Percentiles rank a stretch among this genome's conserved stretches.
These are phyloP conservation scores for Ailurus styani DNA, from an alignment of 2,113 vertebrate species.

Conservation along the genomic window DNA sequence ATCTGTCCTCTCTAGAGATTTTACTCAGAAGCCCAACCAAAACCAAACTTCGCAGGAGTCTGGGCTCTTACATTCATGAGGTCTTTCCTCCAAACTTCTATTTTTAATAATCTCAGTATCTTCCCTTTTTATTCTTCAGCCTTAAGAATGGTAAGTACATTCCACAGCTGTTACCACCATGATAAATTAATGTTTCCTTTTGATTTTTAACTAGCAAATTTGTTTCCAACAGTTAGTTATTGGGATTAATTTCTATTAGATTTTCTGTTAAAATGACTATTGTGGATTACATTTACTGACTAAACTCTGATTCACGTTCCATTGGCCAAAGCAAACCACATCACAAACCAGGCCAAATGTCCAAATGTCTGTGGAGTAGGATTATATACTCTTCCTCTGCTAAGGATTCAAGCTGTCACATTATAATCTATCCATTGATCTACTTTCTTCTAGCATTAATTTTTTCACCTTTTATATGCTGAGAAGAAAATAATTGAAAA, in stretches of 20 bases:
- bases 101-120: background rate
- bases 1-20: background rate
- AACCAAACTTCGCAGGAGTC: background rate
- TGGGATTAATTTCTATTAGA: background rate
- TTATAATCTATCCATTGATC: background rate
- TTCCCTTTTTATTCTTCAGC: background rate
- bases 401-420: background rate
- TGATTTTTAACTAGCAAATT: background rate
- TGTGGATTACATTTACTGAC: background rate
- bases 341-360: background rate
- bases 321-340: background rate
- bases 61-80: background rate
- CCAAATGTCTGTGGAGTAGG: background rate
- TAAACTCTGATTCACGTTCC: background rate
- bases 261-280: background rate
- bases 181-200: background rate
- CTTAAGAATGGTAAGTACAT: background rate
- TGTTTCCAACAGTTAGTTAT: background rate
- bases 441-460: background rate
- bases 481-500: slow-evolving; percentile 23
- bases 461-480: background rate
- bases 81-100: background rate
- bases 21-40: fast-evolving
- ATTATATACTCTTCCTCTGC: background rate
- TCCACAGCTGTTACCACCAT: background rate